Evolutionary conservation across 1,140 invertebrate genomes (phyloP), one percentile per base, ranked within the genome.

Genomic region (Coenobita brevimanus): DNA sequence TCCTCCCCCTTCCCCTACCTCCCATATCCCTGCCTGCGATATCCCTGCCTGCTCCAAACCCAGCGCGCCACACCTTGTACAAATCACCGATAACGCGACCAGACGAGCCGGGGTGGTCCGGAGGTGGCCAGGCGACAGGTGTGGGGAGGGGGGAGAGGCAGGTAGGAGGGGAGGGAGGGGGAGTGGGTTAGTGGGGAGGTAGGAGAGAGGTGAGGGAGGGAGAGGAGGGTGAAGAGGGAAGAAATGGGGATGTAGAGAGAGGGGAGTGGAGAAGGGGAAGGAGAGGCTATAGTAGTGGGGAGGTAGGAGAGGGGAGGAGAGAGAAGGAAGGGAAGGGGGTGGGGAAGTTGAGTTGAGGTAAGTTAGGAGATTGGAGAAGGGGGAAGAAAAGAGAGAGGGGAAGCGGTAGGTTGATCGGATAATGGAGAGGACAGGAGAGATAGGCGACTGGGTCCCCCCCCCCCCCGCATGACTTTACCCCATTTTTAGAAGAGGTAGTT

Each of bases 51-150:
- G n/a, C n/a, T n/a, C n/a, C n/a, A 50, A 6, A 50, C 46, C 6
- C 6, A 50, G 6, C 17, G 46, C 6, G 17, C 46, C 76, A 60
- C 50, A 80, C 76, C 76, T 60, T 36, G 76, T 62, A 80, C 76
- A 80, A 80, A 80, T 80, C 76, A 80, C 50, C 38, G 76, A 80
- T 80, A 80, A 80, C 50, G 57, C 46, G 33, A 8, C 8, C 17
- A 15, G 27, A 30, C 8, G 46, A 4, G 50, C 30, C 50, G 38
- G 76, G 76, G 76, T 80, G 76, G 76, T 80, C 76, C n/a, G n/a
- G n/a, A n/a, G n/a, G n/a, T n/a, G n/a, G n/a, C n/a, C n/a, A n/a
- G n/a, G n/a, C n/a, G n/a, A n/a, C n/a, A n/a, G n/a, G n/a, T 15
- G 17, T 30, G 64, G 27, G 30, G 4, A 6, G n/a, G 15, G 64